phyloP scores from a whole-genome alignment of 1,140 invertebrate species.

The Doryteuthis pealeii region DNA sequence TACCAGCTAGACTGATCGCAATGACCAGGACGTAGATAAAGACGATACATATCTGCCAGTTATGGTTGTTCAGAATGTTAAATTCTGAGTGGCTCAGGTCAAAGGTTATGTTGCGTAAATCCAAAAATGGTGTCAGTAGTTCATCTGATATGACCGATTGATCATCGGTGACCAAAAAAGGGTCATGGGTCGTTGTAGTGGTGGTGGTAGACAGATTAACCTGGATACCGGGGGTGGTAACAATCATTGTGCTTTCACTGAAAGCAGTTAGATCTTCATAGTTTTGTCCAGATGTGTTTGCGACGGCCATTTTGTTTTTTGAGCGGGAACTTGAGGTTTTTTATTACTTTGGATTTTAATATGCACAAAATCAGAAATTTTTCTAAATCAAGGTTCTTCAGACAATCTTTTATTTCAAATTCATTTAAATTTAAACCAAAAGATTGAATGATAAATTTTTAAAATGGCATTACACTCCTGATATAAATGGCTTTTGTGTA shows the following conservation, averaged over 20 bases:
- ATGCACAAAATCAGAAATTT: too few species aligned
- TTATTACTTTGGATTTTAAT: too few species aligned
- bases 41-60: slow-evolving; percentile 47
- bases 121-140: background rate
- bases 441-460: too few species aligned
- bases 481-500: too few species aligned
- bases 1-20: slow-evolving; percentile 67
- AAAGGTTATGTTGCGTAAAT: background rate
- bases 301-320: background rate
- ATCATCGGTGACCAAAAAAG: background rate
- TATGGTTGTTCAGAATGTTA: slow-evolving; percentile 34
- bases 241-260: background rate
- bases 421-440: too few species aligned
- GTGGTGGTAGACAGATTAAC: background rate
- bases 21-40: slow-evolving; percentile 55
- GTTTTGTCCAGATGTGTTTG: background rate
- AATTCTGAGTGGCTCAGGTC: slow-evolving; percentile 21
- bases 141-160: background rate
- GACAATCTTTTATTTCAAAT: too few species aligned
- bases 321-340: too few species aligned
- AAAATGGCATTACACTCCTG: too few species aligned
- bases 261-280: background rate
- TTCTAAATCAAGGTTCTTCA: too few species aligned
- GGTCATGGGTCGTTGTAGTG: background rate
- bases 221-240: background rate